phyloP scores from a whole-genome alignment of 2,797 vertebrate genomes.

The Coluber constrictor region DNA sequence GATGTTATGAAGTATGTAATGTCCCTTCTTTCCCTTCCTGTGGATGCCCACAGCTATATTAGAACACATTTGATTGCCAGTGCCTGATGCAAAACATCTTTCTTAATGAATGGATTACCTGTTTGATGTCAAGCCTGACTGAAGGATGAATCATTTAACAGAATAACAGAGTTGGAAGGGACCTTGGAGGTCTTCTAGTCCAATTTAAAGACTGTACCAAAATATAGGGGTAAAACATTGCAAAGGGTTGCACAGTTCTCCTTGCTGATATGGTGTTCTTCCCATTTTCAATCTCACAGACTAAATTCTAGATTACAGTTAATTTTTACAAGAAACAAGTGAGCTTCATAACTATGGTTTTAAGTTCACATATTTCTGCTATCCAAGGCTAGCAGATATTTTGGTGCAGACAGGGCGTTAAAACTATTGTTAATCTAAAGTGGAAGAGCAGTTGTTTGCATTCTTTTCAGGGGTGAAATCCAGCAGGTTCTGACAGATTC shows the following conservation, averaged over 20 bases:
- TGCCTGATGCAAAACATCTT: background rate
- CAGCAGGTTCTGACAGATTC: too few relatives aligned
- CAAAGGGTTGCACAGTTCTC: background rate
- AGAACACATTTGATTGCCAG: background rate
- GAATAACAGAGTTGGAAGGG: too few relatives aligned
- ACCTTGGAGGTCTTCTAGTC: too few relatives aligned
- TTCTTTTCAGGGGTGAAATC: too few relatives aligned
- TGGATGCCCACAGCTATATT: background rate
- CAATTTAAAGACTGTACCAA: background rate
- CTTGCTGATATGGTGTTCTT: background rate
- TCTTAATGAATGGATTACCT: background rate
- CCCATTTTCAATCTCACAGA: background rate
- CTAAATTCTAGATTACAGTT: background rate
- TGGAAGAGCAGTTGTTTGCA: background rate
- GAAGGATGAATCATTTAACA: background rate
- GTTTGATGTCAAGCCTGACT: background rate
- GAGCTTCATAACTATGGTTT: background rate
- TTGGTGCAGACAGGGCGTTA: background rate
- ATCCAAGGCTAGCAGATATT: background rate
- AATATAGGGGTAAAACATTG: background rate
- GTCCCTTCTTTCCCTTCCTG: background rate
- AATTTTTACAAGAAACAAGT: background rate
- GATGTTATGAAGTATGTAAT: background rate
- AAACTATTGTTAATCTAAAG: background rate
- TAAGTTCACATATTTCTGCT: background rate